These are phyloP conservation scores for Eubasilissa splendida DNA, from an alignment of 2,888 invertebrate genomes.

Conservation along the genomic window DNA sequence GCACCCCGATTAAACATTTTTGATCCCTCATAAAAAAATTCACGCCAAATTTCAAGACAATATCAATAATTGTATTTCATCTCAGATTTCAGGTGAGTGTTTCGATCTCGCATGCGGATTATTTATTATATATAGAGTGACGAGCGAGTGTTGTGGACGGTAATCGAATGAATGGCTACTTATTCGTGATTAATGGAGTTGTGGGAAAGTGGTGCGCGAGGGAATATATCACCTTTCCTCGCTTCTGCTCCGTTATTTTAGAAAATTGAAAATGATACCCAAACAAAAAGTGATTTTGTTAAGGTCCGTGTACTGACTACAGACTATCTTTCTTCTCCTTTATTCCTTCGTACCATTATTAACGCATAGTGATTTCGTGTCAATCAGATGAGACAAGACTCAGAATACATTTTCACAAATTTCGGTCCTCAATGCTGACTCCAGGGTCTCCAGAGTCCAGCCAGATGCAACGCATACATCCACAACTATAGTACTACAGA, in stretches of 20 bases:
- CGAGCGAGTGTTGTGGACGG: slow-evolving; percentile 19
- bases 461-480: too few species aligned
- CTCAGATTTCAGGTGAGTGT: background rate
- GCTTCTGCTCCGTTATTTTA: background rate
- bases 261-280: slow-evolving; percentile 16
- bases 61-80: too few species aligned
- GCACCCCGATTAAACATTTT: background rate
- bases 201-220: background rate
- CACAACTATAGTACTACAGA: too few species aligned
- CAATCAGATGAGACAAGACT: too few species aligned
- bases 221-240: slow-evolving; percentile 11
- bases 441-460: too few species aligned
- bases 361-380: too few species aligned
- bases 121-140: slow-evolving; percentile 19
- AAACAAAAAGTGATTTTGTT: background rate
- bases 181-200: slow-evolving; percentile 30
- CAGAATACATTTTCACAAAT: too few species aligned
- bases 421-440: too few species aligned
- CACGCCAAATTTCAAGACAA: too few species aligned
- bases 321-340: too few species aligned
- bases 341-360: too few species aligned
- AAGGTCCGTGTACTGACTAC: too few species aligned
- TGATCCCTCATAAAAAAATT: background rate
- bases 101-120: background rate
- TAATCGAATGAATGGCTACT: slow-evolving; percentile 30